Evolutionary conservation across 2,113 vertebrate genomes (phyloP).

Genomic region (Gobiocypris rarus): DNA sequence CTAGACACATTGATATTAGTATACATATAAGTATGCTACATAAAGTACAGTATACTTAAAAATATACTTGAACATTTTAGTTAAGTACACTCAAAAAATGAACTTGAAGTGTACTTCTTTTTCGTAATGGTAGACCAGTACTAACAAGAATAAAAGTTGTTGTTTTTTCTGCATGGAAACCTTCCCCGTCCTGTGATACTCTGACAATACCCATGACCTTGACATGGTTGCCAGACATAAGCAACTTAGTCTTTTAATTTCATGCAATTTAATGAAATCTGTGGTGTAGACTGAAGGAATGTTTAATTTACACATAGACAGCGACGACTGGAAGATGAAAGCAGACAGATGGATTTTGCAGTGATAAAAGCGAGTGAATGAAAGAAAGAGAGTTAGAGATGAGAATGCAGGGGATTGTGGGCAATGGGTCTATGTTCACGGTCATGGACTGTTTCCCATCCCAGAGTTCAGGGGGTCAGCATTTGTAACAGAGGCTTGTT

Average conservation of each 20-base stretch:
- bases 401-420: constrained; percentile 15
- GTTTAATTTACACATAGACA: constrained; percentile 34
- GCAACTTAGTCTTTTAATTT: constrained; percentile 41
- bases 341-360: constrained; percentile 15
- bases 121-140: no score
- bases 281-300: constrained; percentile 30
- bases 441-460: constrained; percentile 44
- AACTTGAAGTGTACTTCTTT: no score
- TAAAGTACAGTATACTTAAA: no score
- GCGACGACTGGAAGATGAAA: background rate
- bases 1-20: no score
- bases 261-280: constrained; percentile 31
- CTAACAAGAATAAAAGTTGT: no score
- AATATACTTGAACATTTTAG: no score
- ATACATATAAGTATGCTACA: no score
- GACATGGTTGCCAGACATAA: constrained; percentile 24
- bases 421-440: constrained; percentile 34
- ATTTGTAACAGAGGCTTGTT: constrained; percentile 36
- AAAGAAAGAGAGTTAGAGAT: background rate
- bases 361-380: background rate
- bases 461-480: constrained; percentile 34
- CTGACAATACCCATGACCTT: constrained; percentile 44
- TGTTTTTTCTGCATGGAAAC: background rate
- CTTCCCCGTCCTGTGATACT: constrained; percentile 1
- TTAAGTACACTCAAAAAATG: no score